Evolutionary conservation across 30 jellyfish, hydroid and myxozoan genomes (phyloP).

Genomic region (Mastigias papua): DNA sequence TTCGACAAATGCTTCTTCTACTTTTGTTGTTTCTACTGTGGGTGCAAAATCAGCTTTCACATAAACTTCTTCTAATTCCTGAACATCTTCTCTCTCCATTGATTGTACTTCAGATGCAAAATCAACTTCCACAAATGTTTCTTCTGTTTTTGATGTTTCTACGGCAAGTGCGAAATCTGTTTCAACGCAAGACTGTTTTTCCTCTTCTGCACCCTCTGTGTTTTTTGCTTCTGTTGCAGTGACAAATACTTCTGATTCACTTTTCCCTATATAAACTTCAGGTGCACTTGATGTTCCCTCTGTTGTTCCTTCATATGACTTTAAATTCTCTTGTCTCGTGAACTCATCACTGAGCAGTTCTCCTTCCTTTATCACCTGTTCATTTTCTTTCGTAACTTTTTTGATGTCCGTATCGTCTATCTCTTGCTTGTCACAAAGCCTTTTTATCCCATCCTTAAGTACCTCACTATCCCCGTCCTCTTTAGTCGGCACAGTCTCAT

Average conservation of each 20-base stretch:
- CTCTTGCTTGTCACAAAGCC: no score
- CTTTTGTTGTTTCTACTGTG: not conserved
- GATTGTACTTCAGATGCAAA: constrained; percentile 2
- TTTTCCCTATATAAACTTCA: no score
- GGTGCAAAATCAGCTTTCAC: constrained; percentile 11
- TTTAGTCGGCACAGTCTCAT: no score
- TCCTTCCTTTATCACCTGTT: not conserved
- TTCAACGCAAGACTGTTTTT: no score
- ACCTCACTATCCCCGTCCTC: no score
- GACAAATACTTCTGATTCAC: no score
- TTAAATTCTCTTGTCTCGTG: not conserved
- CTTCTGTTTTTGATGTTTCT: not conserved
- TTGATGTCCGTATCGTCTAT: no score
- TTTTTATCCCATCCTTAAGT: no score
- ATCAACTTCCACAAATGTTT: not conserved
- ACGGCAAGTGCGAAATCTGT: not conserved
- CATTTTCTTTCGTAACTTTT: not conserved
- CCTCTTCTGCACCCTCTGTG: no score
- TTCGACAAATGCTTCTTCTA: not conserved
- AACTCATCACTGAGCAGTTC: not conserved
- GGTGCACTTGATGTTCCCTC: no score
- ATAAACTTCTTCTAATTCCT: not conserved
- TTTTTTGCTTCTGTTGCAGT: no score
- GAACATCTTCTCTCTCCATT: not conserved
- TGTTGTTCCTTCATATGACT: not conserved